These are phyloP conservation scores for Drosophila flavopinicola DNA, from an alignment of 2,888 invertebrate genomes.

Conservation along the genomic window DNA sequence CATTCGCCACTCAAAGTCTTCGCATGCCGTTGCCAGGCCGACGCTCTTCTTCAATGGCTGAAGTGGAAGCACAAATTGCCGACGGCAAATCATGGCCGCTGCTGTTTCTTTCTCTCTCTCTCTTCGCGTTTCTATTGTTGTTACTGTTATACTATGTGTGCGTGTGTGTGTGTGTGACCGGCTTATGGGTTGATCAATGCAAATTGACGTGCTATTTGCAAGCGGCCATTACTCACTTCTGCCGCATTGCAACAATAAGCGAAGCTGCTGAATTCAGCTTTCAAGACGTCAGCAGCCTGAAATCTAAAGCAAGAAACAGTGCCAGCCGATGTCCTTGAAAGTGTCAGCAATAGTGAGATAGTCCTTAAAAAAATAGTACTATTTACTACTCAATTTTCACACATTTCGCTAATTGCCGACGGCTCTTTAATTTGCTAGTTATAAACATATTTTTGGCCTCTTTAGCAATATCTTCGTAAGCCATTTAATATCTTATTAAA, in stretches of 20 bases:
- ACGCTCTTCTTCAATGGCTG: constrained; percentile 71
- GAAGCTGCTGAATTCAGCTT: constrained; percentile 20
- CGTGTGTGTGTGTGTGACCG: constrained; percentile 41
- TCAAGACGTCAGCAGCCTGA: constrained; percentile 10
- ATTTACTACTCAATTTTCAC: not conserved
- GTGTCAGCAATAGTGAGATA: not conserved
- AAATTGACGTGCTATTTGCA: constrained; percentile 82
- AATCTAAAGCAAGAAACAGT: not conserved
- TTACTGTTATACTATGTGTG: constrained; percentile 32
- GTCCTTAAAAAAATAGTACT: not conserved
- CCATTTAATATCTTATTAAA: not conserved
- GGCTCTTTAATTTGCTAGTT: constrained; percentile 24
- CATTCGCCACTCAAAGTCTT: constrained; percentile 65
- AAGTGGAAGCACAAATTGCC: constrained; percentile 50
- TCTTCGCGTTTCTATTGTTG: constrained; percentile 50
- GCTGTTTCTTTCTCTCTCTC: constrained; percentile 20
- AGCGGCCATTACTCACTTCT: constrained; percentile 84
- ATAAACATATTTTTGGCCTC: too few relatives aligned
- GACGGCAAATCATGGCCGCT: constrained; percentile 73
- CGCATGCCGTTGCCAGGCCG: constrained; percentile 51
- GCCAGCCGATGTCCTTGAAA: constrained; percentile 22
- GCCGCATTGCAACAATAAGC: constrained; percentile 36
- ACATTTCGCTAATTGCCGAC: constrained; percentile 36
- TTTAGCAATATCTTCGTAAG: not conserved
- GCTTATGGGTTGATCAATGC: constrained; percentile 82